Base-by-base conservation (phyloP, 2,888 invertebrate species). In the Homarus gammarus region DNA sequence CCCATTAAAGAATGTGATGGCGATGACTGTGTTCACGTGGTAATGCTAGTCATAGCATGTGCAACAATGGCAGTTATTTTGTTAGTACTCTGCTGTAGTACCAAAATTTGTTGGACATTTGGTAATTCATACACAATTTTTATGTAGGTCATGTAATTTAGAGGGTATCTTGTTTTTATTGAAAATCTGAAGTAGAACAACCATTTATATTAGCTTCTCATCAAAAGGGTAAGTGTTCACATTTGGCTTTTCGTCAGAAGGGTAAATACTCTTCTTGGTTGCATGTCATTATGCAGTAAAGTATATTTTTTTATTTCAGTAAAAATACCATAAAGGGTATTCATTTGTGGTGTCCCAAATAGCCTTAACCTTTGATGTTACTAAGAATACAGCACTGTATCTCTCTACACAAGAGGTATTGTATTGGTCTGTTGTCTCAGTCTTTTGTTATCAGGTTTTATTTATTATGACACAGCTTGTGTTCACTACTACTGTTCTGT, bases 1-100 rank as follows among this genome's bases (percentile, higher is more conserved):
- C n/a, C 15, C 40, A 40, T 15, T 44, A 15, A 27, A 44, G 27
- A 75, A 44, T n/a, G 18, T 22, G 15, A 75, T 75, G 75, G 44
- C 31, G 44, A 44, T 40, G 2, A 27, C 27, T 40, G 44, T 75
- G 44, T 40, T 18, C 31, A 70, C 51, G 44, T 56, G 70, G 51
- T 49, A 44, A 72, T 79, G 83, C 83, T 83, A 83, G 83, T 83
- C 83, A 83, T 49, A 72, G 83, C 83, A 83, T 70, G 51, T 51
- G 49, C 33, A 70, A 31, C n/a, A n/a, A n/a, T n/a, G n/a, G 49
- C 51, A 70, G 51, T 75, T 44, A 15, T 75, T 8, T 75, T 27
- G 10, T 27, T 40, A 31, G 44, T 44, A 44, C 49, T 49, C 10
- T 49, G 49, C 15, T 31, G 22, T 44, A 75, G 36, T 44, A 44